phyloP scores from a whole-genome alignment of 2,113 vertebrate genomes.

The Callorhinus ursinus region DNA sequence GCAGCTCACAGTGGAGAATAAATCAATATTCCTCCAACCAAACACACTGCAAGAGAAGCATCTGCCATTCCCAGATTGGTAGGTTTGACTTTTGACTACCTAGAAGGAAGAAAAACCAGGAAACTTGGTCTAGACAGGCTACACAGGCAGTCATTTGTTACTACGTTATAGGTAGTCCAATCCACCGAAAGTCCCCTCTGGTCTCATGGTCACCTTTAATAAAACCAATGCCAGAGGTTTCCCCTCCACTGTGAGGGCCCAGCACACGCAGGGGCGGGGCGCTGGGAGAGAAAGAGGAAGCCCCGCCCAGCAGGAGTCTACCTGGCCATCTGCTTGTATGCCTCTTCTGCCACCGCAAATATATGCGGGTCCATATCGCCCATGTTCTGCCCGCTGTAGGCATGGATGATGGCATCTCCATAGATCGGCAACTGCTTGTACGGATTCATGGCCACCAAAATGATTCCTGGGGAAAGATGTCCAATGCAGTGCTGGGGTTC shows the following conservation, averaged over 20 bases:
- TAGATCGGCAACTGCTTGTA: slow-evolving; percentile 96
- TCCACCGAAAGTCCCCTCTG: background rate
- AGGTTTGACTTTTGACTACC: background rate
- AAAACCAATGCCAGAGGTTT: background rate
- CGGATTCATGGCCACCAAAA: slow-evolving; percentile 97
- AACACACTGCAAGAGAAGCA: background rate
- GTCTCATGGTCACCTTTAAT: background rate
- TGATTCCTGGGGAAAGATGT: slow-evolving; percentile 90
- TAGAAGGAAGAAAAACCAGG: background rate
- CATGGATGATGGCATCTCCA: slow-evolving; percentile 97
- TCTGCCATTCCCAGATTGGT: background rate
- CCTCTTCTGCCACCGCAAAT: slow-evolving; percentile 98
- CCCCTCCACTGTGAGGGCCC: background rate
- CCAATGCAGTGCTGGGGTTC: background rate
- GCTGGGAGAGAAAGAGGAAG: background rate
- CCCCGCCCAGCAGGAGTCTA: slow-evolving; percentile 61
- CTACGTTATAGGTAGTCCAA: background rate
- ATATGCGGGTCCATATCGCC: slow-evolving; percentile 99
- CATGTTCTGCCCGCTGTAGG: slow-evolving; percentile 98
- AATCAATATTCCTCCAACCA: background rate
- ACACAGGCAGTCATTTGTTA: background rate
- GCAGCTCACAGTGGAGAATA: background rate
- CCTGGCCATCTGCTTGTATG: slow-evolving; percentile 99
- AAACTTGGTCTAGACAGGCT: background rate
- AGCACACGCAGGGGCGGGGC: background rate